A percentile compares a stretch with the other conserved stretches of the same genome.
phyloP scores from a whole-genome alignment of 53 echinoderm and acorn worm genomes.

The Henricia sp. region DNA sequence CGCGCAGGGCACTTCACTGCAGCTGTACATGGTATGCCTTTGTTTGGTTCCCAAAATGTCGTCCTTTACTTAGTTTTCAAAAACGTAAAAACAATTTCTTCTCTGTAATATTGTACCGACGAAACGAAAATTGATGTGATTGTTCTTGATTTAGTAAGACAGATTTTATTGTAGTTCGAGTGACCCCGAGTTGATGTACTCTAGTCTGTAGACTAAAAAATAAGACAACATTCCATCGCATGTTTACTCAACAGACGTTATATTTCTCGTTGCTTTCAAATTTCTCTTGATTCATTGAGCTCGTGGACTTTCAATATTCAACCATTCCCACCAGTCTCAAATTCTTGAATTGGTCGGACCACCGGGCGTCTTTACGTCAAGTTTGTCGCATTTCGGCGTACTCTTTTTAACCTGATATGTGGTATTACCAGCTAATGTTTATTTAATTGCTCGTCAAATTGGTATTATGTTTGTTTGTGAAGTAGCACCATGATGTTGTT shows the following conservation, averaged over 20 bases:
- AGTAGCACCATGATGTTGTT: background rate
- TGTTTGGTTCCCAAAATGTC: too few species aligned
- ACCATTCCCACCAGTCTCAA: constrained; percentile 14
- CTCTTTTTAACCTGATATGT: background rate
- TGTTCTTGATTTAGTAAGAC: too few species aligned
- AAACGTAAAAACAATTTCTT: too few species aligned
- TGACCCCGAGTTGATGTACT: too few species aligned
- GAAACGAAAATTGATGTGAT: too few species aligned
- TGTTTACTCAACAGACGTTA: constrained; percentile 5
- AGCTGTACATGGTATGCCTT: too few species aligned
- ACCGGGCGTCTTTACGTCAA: background rate
- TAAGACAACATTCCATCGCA: background rate
- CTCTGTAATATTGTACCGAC: too few species aligned
- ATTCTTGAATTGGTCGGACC: constrained; percentile 2
- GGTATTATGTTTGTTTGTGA: background rate
- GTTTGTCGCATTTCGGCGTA: background rate
- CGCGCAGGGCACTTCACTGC: too few species aligned
- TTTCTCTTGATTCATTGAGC: background rate
- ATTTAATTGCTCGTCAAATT: constrained; percentile 11
- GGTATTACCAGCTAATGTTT: constrained; percentile 1
- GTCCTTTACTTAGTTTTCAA: too few species aligned
- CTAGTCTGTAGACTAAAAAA: too few species aligned
- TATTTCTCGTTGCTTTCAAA: background rate
- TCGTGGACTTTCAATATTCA: background rate
- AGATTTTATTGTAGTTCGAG: too few species aligned